Conservation (phyloP, 1,140 invertebrate species). For the Hermetia illucens region DNA sequence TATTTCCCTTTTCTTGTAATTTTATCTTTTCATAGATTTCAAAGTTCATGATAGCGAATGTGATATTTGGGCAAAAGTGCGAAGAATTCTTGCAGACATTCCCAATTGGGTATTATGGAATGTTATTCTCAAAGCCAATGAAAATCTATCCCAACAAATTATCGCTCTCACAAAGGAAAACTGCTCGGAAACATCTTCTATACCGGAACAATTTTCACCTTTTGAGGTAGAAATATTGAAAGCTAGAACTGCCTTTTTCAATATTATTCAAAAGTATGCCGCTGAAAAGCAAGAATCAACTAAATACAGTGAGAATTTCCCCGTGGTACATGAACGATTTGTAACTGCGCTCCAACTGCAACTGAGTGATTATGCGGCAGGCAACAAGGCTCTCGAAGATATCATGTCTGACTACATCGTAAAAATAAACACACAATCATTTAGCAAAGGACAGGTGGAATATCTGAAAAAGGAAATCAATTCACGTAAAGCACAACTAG, state of each 20-base stretch:
- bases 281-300: too few species aligned
- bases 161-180: too few species aligned
- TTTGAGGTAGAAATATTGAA: slow-evolving; percentile 21
- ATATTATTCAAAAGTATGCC: too few species aligned
- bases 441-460: slow-evolving; percentile 17
- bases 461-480: slow-evolving; percentile 20
- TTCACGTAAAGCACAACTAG: slow-evolving; percentile 15
- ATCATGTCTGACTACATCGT: slow-evolving; percentile 21
- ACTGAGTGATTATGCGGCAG: slow-evolving; percentile 17
- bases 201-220: too few species aligned
- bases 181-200: too few species aligned
- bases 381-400: slow-evolving; percentile 13
- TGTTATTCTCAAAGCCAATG: slow-evolving; percentile 19
- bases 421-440: slow-evolving; percentile 19
- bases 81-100: slow-evolving; percentile 16
- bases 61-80: slow-evolving; percentile 18
- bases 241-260: slow-evolving; percentile 17
- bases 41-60: too few species aligned
- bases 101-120: slow-evolving; percentile 20
- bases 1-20: too few species aligned
- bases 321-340: slow-evolving; percentile 14
- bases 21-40: too few species aligned
- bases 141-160: slow-evolving; percentile 19
- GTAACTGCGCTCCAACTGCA: slow-evolving; percentile 17
- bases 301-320: too few species aligned